Base-by-base conservation (phyloP, 2,888 invertebrate species). In the Mantis religiosa region DNA sequence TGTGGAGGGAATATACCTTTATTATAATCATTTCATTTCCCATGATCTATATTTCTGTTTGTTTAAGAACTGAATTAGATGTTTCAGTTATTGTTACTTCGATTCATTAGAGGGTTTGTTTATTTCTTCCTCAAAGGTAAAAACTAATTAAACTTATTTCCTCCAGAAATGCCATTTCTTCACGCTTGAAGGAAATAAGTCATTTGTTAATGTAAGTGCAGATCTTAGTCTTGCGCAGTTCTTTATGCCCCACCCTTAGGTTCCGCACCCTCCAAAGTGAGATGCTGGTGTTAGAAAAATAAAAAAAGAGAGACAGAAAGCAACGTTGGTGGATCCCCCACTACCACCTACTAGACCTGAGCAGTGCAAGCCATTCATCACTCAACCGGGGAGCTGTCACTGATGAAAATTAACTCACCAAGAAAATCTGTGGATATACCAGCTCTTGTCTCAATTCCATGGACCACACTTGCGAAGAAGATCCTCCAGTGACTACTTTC, bases 361-460 rank as follows among this genome's bases (percentile, higher is more conserved):
- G 25, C 87, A 71, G 71, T 85, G 85, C 88, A 85, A 81, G 34
- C 89, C 90, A 89, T 90, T 89, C 90, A 90, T 90, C 90, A 90
- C 90, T 90, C 90, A 87, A 82, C 82, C 47, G 34, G 90, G 54
- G 85, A 87, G 89, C 90, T 90, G 90, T 90, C 90, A 90, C 90
- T 89, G 90, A 89, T 89, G 90, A 87, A 90, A 90, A 90, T 90
- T 90, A 90, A 88, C 88, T 88, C 87, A 41, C 87, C 28, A 87
- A 87, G 87, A 87, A 87, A 87, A 87, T 87, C 87, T 87, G 87
- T 87, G 82, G 82, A 82, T 82, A 82, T 81, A 15, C 87, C 27
- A 81, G 28, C 28, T 28, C 28, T 15, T 71, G 81, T 86, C 86
- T 86, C 86, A 86, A 86, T 86, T 81, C 81, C 86, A 81, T 82